Evolutionary conservation across 1,140 invertebrate genomes (phyloP), one percentile per base, ranked within the genome.

Genomic region (Penaeus vannamei): DNA sequence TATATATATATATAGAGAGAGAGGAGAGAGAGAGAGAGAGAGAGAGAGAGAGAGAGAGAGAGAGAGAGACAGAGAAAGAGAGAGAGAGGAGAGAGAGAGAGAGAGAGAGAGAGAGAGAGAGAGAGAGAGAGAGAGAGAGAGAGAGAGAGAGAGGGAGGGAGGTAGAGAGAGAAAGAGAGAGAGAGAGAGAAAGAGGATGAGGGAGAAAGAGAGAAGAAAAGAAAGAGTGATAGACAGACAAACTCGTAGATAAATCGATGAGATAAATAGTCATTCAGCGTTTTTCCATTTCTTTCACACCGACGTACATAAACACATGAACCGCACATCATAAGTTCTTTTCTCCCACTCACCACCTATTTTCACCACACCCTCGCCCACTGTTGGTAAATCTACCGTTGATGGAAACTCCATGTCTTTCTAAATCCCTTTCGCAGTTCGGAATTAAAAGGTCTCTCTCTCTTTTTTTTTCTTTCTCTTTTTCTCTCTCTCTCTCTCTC

Each of bases 41-140:
- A 36, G 59, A 36, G 32, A 36, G 36, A 32, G 20, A 29, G 17
- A 29, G 20, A 32, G 17, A 29, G 17, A 32, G 20, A 29, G 17
- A 32, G 17, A 32, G 20, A 29, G 17, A 29, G 19, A 29, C 14
- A 32, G 20, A 77, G 76, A 77, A 29, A 77, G 29, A 77, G 19
- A 77, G 76, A 77, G 29, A 29, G 76, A 77, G 76, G 29, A 29
- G 32, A 32, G 32, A 29, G 17, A 32, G 32, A 29, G 62, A 64
- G 62, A 64, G 62, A 64, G 62, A 64, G 62, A 64, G 62, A 64
- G 62, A 64, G 62, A 64, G 62, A 64, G 62, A 64, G 62, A 64
- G 62, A 64, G 62, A 64, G 62, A 64, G 62, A 64, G 62, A 64
- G 62, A 64, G 79, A 81, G 79, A 81, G 29, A 81, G 36, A 81